These are phyloP conservation scores for Anguilla japonica DNA, from an alignment of 2,113 vertebrate genomes.

Conservation along the genomic window DNA sequence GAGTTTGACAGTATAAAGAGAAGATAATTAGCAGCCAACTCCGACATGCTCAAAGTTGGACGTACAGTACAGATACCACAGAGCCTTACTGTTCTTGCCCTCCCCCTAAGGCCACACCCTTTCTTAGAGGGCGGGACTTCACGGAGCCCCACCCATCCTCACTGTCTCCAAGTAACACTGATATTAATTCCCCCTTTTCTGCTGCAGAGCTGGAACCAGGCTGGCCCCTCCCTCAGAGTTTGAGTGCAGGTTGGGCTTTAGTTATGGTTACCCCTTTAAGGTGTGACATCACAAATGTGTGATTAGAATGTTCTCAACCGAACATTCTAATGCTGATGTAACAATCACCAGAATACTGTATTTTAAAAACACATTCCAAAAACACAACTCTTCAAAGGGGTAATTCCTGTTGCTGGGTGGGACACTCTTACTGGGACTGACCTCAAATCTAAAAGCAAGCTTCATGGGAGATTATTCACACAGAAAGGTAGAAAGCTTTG, in stretches of 20 bases:
- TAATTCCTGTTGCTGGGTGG: no score
- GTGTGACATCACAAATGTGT: no score
- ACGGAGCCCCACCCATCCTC: neutral
- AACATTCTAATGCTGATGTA: no score
- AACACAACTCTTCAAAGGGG: no score
- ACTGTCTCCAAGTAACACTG: neutral
- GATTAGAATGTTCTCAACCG: no score
- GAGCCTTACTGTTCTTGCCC: neutral
- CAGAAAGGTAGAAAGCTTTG: neutral
- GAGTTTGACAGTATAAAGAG: slow-evolving; percentile 14
- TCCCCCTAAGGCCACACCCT: neutral
- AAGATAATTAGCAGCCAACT: neutral
- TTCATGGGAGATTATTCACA: neutral
- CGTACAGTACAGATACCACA: neutral
- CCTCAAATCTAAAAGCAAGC: neutral
- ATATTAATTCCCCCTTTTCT: neutral
- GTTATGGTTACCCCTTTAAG: no score
- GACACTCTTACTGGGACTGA: neutral
- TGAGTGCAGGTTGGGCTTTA: neutral
- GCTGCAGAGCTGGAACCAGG: slow-evolving; percentile 1
- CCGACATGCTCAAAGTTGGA: neutral
- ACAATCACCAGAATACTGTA: no score
- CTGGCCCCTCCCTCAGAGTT: neutral
- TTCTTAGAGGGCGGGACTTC: neutral
- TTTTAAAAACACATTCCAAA: no score